These are phyloP conservation scores for Anguilla japonica DNA, from an alignment of 2,113 vertebrate species.

Conservation along the genomic window DNA sequence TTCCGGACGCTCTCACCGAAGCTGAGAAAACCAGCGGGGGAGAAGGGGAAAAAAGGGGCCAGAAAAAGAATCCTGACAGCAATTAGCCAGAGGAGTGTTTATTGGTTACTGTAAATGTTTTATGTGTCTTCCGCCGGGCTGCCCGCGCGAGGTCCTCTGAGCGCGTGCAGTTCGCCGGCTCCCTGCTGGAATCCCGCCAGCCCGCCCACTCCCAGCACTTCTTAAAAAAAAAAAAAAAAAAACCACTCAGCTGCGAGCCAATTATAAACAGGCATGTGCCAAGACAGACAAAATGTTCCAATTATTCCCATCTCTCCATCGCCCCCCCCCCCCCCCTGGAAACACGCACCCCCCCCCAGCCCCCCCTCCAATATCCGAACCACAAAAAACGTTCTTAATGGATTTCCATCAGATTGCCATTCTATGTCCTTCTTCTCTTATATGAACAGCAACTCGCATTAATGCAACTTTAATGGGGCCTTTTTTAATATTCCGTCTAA, in stretches of 20 bases:
- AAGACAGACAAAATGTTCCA: constrained; percentile 64
- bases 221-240: constrained; percentile 4
- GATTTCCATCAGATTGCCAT: constrained; percentile 45
- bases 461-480: constrained; percentile 55
- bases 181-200: constrained; percentile 33
- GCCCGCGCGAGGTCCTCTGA: neutral
- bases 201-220: neutral
- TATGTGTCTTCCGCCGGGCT: constrained; percentile 67
- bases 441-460: constrained; percentile 45
- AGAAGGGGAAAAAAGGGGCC: neutral
- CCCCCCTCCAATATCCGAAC: constrained; percentile 31
- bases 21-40: constrained; percentile 8
- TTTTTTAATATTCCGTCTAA: constrained; percentile 54
- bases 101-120: constrained; percentile 76
- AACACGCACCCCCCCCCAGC: neutral
- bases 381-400: constrained; percentile 48
- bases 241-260: constrained; percentile 56
- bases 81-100: constrained; percentile 58
- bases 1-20: neutral
- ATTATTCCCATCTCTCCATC: constrained; percentile 59
- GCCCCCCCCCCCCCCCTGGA: neutral
- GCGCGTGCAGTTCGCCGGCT: constrained; percentile 8
- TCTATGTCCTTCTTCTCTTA: constrained; percentile 36
- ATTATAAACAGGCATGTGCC: constrained; percentile 66
- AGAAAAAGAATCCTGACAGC: constrained; percentile 28